phyloP scores from a whole-genome alignment of 2,797 vertebrate species.

The Siniperca undulata region DNA sequence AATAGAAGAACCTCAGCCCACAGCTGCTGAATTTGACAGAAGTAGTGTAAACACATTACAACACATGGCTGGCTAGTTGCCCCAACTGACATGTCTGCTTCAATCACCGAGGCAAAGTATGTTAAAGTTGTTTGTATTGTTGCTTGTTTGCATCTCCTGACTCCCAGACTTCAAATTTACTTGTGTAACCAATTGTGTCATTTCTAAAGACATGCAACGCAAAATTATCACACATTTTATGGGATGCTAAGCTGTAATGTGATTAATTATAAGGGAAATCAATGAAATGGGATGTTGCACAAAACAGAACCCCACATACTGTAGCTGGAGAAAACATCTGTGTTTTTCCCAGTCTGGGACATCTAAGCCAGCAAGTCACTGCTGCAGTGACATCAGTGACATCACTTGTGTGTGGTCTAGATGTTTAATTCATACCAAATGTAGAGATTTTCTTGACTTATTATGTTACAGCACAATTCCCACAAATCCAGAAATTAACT shows the following conservation, averaged over 20 bases:
- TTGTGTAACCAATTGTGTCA: constrained; percentile 1
- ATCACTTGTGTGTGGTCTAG: constrained; percentile 39
- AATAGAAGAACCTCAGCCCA: constrained; percentile 9
- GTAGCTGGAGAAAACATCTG: constrained; percentile 46
- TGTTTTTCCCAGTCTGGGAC: constrained; percentile 20
- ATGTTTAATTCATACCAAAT: constrained; percentile 31
- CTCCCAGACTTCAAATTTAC: constrained; percentile 5
- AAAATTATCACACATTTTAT: constrained; percentile 23
- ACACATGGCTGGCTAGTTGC: constrained; percentile 7
- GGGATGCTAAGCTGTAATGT: constrained; percentile 21
- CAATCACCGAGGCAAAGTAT: not conserved
- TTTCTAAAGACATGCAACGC: constrained; percentile 11
- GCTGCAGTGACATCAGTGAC: constrained; percentile 27
- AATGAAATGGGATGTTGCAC: constrained; percentile 11
- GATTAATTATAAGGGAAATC: constrained; percentile 44
- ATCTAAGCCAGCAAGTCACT: constrained; percentile 29
- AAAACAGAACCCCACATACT: constrained; percentile 16
- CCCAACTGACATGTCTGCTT: not conserved
- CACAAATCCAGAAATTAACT: not conserved
- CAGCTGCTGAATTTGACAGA: constrained; percentile 26
- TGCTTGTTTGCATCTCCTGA: constrained; percentile 2
- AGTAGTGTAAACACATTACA: constrained; percentile 32
- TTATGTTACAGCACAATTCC: constrained; percentile 1
- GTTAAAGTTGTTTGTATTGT: constrained; percentile 29
- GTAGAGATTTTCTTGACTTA: not conserved